Conservation (phyloP, 1,140 invertebrate genomes). For the Atopsyche davidsoni region DNA sequence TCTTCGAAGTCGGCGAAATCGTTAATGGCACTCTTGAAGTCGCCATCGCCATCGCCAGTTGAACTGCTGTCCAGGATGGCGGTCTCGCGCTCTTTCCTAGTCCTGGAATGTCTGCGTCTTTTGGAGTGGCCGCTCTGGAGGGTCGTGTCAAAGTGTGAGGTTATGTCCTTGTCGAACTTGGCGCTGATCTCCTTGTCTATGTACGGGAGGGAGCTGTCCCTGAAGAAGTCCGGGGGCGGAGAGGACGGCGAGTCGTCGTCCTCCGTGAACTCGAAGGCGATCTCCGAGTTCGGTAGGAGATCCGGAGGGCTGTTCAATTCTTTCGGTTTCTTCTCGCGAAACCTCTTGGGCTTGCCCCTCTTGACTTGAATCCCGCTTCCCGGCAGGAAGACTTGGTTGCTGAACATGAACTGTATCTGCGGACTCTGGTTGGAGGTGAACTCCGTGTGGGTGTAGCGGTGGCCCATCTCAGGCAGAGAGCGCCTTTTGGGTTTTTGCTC, state of each 20-base stretch:
- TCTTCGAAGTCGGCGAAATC: slow-evolving; percentile 3
- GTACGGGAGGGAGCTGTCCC: slow-evolving; percentile 39
- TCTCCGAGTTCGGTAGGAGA: slow-evolving; percentile 7
- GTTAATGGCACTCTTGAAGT: neutral
- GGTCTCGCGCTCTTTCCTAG: neutral
- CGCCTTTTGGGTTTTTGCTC: slow-evolving; percentile 25
- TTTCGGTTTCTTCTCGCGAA: slow-evolving; percentile 1
- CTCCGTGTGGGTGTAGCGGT: slow-evolving; percentile 1
- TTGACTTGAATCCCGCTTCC: slow-evolving; percentile 30
- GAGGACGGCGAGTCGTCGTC: slow-evolving; percentile 33
- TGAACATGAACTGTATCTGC: slow-evolving; percentile 46
- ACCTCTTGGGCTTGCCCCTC: slow-evolving; percentile 1
- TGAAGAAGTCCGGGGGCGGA: slow-evolving; percentile 37
- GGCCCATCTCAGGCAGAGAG: slow-evolving; percentile 23
- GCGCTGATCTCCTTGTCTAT: slow-evolving; percentile 7
- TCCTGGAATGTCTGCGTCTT: neutral
- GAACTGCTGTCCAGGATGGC: too few species aligned
- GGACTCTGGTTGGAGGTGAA: slow-evolving; percentile 32
- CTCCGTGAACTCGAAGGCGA: slow-evolving; percentile 30
- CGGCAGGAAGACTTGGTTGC: slow-evolving; percentile 46
- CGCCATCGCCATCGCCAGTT: too few species aligned
- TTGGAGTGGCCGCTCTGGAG: too few species aligned
- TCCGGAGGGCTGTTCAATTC: slow-evolving; percentile 16
- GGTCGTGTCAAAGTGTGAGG: neutral
- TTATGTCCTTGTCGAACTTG: neutral